Evolutionary conservation across 2,888 invertebrate genomes (phyloP).

Genomic region (Dascillus cervinus): DNA sequence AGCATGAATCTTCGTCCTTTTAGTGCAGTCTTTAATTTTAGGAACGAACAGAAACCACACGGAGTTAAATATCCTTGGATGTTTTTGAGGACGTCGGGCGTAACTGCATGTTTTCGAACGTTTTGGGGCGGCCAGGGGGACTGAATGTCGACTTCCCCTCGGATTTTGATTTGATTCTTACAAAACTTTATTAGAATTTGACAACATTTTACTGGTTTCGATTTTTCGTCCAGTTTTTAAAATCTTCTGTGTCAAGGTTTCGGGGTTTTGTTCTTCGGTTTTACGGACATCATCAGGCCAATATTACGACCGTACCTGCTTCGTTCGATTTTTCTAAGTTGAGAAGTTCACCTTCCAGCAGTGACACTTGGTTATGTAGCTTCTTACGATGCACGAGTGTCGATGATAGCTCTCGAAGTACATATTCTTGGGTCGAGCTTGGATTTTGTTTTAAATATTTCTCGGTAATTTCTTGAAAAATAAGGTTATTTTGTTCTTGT

Average conservation of each 20-base stretch:
- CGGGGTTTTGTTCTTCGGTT: constrained; percentile 88
- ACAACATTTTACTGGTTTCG: constrained; percentile 66
- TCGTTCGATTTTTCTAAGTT: constrained; percentile 65
- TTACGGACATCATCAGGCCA: constrained; percentile 89
- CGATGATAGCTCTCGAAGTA: constrained; percentile 78
- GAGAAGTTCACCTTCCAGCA: constrained; percentile 70
- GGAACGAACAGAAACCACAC: no score
- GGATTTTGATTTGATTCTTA: constrained; percentile 17
- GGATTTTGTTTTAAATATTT: constrained; percentile 58
- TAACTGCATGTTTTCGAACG: constrained; percentile 29
- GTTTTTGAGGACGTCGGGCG: constrained; percentile 53
- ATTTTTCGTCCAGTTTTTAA: constrained; percentile 83
- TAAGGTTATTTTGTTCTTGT: constrained; percentile 65
- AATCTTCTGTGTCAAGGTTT: constrained; percentile 82
- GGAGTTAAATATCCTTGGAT: constrained; percentile 80
- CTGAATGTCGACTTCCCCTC: constrained; percentile 33
- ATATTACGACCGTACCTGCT: constrained; percentile 70
- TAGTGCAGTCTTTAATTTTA: no score
- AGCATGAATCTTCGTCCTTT: no score
- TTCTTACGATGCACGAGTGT: constrained; percentile 78
- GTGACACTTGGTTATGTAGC: constrained; percentile 71
- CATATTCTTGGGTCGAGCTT: constrained; percentile 68
- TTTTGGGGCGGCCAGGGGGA: constrained; percentile 32
- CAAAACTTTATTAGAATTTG: constrained; percentile 23
- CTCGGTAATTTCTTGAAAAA: constrained; percentile 67